A percentile compares a stretch with the other conserved stretches of the same genome.
Evolutionary conservation across 2,888 invertebrate species (phyloP).

Genomic region (Camponotus fellah): DNA sequence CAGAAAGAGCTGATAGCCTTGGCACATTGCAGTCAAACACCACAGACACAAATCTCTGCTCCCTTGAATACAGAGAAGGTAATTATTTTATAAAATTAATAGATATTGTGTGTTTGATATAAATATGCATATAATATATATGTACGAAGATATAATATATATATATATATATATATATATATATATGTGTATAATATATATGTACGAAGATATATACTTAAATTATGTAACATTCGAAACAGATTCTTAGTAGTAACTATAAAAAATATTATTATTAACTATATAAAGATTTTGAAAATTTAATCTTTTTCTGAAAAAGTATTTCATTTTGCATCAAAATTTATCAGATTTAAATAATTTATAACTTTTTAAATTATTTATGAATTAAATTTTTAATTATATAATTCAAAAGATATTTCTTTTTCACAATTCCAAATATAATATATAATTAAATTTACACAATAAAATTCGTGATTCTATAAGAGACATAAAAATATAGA

Average conservation of each 20-base stretch:
- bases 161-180: no score
- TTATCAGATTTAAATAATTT: background rate
- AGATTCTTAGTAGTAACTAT: background rate
- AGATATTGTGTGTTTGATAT: background rate
- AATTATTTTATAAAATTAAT: conserved; percentile 6
- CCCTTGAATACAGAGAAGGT: conserved; percentile 75
- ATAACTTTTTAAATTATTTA: no score
- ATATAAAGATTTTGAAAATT: conserved; percentile 10
- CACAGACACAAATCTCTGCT: conserved; percentile 71
- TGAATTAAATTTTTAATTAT: no score
- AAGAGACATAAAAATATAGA: background rate
- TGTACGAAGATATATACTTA: background rate
- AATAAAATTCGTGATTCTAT: conserved; percentile 1
- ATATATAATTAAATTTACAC: background rate
- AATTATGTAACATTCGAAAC: background rate
- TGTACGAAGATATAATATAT: background rate
- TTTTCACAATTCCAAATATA: background rate
- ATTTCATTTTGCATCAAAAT: background rate
- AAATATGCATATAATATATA: background rate
- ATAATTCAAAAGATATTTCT: background rate
- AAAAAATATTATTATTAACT: background rate
- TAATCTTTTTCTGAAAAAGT: background rate
- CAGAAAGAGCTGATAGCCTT: conserved; percentile 89
- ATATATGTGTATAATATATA: background rate
- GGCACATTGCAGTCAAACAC: conserved; percentile 84